These are phyloP conservation scores for Bimastos eiseni DNA, from an alignment of 2,888 invertebrate species.

Conservation along the genomic window DNA sequence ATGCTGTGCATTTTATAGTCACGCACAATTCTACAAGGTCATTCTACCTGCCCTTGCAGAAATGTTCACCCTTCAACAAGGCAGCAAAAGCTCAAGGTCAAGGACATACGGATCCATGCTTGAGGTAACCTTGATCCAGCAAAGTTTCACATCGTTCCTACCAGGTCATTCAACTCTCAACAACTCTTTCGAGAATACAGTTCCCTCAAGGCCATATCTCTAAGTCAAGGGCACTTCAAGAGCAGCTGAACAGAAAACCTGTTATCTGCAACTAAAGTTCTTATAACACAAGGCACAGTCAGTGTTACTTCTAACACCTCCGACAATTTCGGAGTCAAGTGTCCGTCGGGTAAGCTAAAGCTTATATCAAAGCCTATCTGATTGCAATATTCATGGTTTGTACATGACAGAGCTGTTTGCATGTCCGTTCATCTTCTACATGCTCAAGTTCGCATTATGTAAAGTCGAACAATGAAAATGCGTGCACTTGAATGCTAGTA, in stretches of 20 bases:
- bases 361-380: not conserved
- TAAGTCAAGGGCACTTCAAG: conserved; percentile 5
- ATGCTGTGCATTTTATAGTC: not conserved
- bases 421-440: not conserved
- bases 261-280: not conserved
- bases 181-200: not conserved
- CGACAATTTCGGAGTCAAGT: not conserved
- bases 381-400: conserved; percentile 1
- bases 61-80: not conserved
- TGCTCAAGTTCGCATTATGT: not conserved
- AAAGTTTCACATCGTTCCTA: not conserved
- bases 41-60: not conserved
- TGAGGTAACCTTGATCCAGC: not conserved
- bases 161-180: not conserved
- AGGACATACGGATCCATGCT: not conserved
- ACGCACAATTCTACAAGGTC: not conserved
- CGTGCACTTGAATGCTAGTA: not conserved
- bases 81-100: not conserved
- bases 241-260: not conserved
- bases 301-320: not conserved
- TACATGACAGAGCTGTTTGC: not conserved
- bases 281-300: not conserved
- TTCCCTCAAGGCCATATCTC: not conserved
- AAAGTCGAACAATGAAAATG: not conserved
- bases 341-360: not conserved